Evolutionary conservation across 2,888 invertebrate genomes (phyloP).

Genomic region (Cacoxenus indagator): DNA sequence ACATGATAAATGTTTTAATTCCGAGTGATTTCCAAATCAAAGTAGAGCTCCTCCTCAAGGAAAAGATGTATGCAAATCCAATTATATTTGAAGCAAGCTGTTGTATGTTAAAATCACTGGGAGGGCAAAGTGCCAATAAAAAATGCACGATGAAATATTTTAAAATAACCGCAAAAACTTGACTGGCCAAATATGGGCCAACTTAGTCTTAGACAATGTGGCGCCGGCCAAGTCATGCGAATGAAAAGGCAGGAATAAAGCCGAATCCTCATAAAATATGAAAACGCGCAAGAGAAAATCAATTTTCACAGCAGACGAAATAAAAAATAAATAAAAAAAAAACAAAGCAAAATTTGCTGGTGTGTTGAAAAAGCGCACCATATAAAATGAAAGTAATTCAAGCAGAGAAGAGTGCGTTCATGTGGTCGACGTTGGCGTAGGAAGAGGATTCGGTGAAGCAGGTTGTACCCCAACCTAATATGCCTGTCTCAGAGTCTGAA

Average conservation of each 20-base stretch:
- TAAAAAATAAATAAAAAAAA: constrained; percentile 5
- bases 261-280: background rate
- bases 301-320: constrained; percentile 3
- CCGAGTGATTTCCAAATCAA: background rate
- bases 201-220: background rate
- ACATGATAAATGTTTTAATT: constrained; percentile 55
- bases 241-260: background rate
- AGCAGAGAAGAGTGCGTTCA: background rate
- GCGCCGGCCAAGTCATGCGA: background rate
- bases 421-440: background rate
- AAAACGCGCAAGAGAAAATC: constrained; percentile 9
- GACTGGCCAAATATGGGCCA: constrained; percentile 6
- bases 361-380: background rate
- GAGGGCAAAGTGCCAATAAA: background rate
- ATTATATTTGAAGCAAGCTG: background rate
- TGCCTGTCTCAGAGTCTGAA: constrained; percentile 32
- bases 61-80: background rate
- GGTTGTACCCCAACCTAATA: constrained; percentile 26
- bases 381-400: constrained; percentile 21
- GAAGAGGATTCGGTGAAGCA: background rate
- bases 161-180: constrained; percentile 1
- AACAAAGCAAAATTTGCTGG: background rate
- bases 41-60: no score
- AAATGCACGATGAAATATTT: background rate
- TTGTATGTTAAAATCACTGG: background rate